These are phyloP conservation scores for Coccyzus lansbergi DNA, from an alignment of 2,797 vertebrate species.

Conservation along the genomic window DNA sequence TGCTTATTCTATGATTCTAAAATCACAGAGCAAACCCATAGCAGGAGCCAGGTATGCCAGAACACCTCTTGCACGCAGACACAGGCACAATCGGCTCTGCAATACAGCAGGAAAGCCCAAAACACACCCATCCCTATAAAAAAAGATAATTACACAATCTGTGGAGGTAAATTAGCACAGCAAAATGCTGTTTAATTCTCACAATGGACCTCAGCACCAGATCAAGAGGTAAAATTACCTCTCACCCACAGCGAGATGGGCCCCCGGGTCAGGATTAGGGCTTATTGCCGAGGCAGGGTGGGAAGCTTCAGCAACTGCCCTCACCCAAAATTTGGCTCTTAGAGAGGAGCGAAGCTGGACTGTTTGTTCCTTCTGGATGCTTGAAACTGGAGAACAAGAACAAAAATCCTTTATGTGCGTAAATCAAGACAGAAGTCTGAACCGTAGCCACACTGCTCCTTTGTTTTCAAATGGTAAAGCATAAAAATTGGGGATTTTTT, in stretches of 20 bases:
- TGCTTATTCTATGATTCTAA: no score
- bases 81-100: not conserved
- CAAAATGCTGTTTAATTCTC: conserved; percentile 43
- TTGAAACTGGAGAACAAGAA: not conserved
- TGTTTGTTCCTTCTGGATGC: not conserved
- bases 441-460: rapidly evolving
- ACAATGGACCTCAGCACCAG: conserved; percentile 16
- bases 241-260: conserved; percentile 27
- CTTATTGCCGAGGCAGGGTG: not conserved
- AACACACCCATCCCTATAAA: conserved; percentile 50
- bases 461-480: not conserved
- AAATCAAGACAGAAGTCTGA: not conserved
- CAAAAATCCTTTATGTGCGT: not conserved
- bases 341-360: not conserved
- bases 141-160: conserved; percentile 63
- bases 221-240: conserved; percentile 61
- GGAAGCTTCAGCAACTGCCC: not conserved
- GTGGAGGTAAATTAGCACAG: conserved; percentile 51
- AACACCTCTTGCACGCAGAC: not conserved
- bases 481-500: not conserved
- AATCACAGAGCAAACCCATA: not conserved
- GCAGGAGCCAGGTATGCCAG: not conserved
- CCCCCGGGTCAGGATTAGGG: conserved; percentile 62
- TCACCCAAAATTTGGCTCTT: not conserved
- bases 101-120: not conserved